Evolutionary conservation across 2,797 vertebrate genomes (phyloP).

Genomic region (Hypotaenidia okinawae): DNA sequence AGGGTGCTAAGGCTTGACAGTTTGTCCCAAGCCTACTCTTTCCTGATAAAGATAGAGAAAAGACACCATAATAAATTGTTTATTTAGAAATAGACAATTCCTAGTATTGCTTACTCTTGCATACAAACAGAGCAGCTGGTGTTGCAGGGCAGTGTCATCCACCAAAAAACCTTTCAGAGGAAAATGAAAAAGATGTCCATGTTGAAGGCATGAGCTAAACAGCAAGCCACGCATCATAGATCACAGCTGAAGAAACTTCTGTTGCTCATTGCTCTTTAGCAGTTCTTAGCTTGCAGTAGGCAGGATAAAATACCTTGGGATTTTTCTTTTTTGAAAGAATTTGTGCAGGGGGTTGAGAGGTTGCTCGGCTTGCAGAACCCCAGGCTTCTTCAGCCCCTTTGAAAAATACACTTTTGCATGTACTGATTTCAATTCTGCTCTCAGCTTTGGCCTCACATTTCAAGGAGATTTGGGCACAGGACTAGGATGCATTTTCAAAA

Average conservation of each 20-base stretch:
- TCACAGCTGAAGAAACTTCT: neutral
- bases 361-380: neutral
- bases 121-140: neutral
- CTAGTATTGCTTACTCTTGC: neutral
- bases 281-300: neutral
- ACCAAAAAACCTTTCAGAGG: neutral
- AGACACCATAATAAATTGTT: neutral
- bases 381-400: neutral
- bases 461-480: neutral
- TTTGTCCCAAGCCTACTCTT: neutral
- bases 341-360: neutral
- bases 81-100: neutral
- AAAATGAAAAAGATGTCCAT: neutral
- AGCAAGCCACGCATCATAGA: neutral
- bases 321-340: neutral
- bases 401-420: neutral
- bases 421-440: neutral
- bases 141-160: neutral
- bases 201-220: neutral
- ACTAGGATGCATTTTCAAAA: neutral
- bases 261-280: neutral
- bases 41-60: neutral
- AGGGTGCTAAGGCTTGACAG: neutral
- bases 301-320: neutral
- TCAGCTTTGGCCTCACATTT: neutral